Base-by-base conservation (phyloP, 2,888 invertebrate species). In the Neuroscelio doddi region DNA sequence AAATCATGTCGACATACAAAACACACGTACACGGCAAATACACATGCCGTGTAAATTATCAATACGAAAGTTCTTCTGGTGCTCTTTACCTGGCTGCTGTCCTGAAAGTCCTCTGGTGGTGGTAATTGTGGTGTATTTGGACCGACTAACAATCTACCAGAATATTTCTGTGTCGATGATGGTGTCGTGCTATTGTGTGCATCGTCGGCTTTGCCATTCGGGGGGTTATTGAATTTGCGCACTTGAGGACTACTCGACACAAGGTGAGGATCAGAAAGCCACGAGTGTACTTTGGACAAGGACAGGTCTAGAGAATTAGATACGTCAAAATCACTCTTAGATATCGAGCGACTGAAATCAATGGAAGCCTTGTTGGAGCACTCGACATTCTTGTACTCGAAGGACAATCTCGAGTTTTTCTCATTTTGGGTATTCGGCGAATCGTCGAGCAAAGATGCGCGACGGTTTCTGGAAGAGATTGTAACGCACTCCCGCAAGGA, bases 331-430 rank as follows among this genome's bases (percentile, higher is more conserved):
- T 71, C 68, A 36, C 72, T 73, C 65, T 74, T 70, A 3, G 72
- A 70, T 1, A 69, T n/a, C 16, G 66, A 53, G n/a, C 59, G 41
- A 46, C 21, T 38, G 15, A 64, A 42, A 12, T 63, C 46, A 9
- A 62, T 17, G 1, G 58, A 45, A 9, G 30, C 7, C 10, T 53
- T 27, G 0, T 55, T 42, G 32, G 46, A 14, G 1, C 68, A 10
- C 15, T 36, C 61, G 16, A 30, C 7, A 32, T 45, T 42, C 24
- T 65, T 51, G 47, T 80, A 75, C 36, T 75, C 75, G 41, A 80
- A 42, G 2, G 70, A 77, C 8, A 79, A 52, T 7, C 70, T 64
- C 1, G 71, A 66, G 55, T 82, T 82, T 15, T 68, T 69, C 24
- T 49, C 38, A 53, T 81, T 82, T 21, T 80, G 78, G 5, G 72